Evolutionary conservation across 2,797 vertebrate genomes (phyloP).

Genomic region (Mus spretus): DNA sequence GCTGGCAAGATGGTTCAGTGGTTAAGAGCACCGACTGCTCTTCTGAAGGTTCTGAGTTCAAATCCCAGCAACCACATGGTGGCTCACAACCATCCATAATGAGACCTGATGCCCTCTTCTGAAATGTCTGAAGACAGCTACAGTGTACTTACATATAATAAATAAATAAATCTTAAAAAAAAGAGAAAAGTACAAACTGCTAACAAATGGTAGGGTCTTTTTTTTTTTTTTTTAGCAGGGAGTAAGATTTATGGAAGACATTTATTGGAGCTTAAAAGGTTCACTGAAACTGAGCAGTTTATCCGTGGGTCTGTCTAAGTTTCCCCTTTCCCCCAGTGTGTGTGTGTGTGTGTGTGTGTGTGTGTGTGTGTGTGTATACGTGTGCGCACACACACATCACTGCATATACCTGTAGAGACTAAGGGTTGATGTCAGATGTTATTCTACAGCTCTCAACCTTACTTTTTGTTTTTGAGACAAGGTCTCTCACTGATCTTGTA

Average conservation of each 20-base stretch:
- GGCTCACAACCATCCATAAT: too few relatives aligned
- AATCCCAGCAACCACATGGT: too few relatives aligned
- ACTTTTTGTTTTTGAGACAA: not conserved
- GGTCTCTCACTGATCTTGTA: not conserved
- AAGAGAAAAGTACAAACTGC: not conserved
- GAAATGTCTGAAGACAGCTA: too few relatives aligned
- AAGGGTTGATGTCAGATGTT: not conserved
- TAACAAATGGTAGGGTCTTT: not conserved
- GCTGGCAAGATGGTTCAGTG: too few relatives aligned
- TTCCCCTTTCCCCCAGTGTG: too few relatives aligned
- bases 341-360: too few relatives aligned
- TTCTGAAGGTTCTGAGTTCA: too few relatives aligned
- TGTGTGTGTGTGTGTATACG: too few relatives aligned
- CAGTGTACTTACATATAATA: too few relatives aligned
- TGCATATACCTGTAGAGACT: not conserved
- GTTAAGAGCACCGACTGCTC: too few relatives aligned
- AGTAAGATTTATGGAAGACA: slow-evolving; percentile 11
- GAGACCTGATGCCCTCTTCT: too few relatives aligned
- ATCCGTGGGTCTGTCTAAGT: not conserved
- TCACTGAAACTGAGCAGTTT: not conserved
- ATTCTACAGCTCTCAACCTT: not conserved
- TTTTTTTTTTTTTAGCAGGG: not conserved
- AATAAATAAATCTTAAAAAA: too few relatives aligned
- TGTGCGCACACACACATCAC: not conserved
- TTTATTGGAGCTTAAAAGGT: not conserved